Evolutionary conservation across 1,140 invertebrate genomes (phyloP).

Genomic region (Musca vetustissima): DNA sequence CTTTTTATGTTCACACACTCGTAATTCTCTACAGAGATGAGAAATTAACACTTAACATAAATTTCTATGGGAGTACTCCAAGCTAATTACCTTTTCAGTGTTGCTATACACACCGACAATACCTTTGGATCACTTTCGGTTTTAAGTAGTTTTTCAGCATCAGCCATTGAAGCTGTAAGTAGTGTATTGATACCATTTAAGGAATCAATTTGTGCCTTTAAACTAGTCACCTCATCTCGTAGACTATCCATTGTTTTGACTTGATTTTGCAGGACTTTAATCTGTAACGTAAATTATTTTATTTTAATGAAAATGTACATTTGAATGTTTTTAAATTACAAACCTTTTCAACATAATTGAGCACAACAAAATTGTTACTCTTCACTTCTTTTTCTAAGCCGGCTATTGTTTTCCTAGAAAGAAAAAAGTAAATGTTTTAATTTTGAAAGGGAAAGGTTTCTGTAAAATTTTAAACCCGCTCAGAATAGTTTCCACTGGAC

Average conservation of each 20-base stretch:
- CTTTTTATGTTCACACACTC: constrained; percentile 46
- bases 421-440: no score
- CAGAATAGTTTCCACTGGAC: no score
- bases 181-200: constrained; percentile 60
- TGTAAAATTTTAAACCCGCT: no score
- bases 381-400: constrained; percentile 49
- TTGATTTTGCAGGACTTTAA: constrained; percentile 41
- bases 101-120: constrained; percentile 44
- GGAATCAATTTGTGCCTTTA: constrained; percentile 37
- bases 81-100: constrained; percentile 41
- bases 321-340: not conserved
- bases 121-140: constrained; percentile 41
- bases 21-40: constrained; percentile 46
- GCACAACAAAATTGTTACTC: constrained; percentile 41
- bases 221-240: constrained; percentile 39
- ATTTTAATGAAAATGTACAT: not conserved
- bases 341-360: constrained; percentile 37
- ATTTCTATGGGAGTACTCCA: no score
- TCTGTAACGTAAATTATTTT: constrained; percentile 28
- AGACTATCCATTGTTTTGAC: constrained; percentile 34
- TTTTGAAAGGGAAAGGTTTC: no score
- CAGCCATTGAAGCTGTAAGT: constrained; percentile 56
- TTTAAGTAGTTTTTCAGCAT: constrained; percentile 60
- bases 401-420: constrained; percentile 46
- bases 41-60: no score